Percentiles rank a stretch among this genome's conserved stretches.
These are phyloP conservation scores for Apodemus sylvaticus DNA, from an alignment of 2,113 vertebrate genomes.

Conservation along the genomic window DNA sequence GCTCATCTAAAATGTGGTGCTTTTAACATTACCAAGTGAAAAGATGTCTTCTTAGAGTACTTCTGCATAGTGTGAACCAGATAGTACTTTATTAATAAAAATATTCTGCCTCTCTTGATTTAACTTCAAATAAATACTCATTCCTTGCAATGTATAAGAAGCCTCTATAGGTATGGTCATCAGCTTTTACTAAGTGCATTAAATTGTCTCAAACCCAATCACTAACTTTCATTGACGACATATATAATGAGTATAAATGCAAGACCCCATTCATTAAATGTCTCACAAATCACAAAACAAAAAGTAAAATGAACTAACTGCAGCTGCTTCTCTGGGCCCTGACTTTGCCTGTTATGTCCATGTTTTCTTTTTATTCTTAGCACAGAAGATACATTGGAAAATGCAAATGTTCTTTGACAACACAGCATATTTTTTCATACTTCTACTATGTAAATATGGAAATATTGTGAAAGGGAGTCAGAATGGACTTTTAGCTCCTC, in stretches of 20 bases:
- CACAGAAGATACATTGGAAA: background rate
- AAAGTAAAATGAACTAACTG: background rate
- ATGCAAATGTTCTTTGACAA: constrained; percentile 38
- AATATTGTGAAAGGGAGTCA: background rate
- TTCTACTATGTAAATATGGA: constrained; percentile 57
- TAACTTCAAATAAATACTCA: background rate
- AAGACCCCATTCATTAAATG: background rate
- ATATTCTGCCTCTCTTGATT: background rate
- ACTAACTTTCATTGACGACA: background rate
- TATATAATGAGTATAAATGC: background rate
- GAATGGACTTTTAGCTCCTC: constrained; percentile 39
- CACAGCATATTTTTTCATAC: background rate
- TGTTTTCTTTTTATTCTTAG: constrained; percentile 5
- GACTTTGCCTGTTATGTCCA: background rate
- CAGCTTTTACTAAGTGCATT: background rate
- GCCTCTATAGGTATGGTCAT: background rate
- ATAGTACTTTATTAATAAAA: background rate
- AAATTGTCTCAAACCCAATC: background rate
- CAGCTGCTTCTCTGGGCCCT: background rate
- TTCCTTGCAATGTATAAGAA: background rate
- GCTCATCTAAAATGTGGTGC: background rate
- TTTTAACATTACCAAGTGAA: background rate
- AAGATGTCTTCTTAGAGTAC: background rate
- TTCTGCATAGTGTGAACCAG: background rate
- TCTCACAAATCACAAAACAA: background rate